Conservation (phyloP, 2,113 vertebrate genomes). For the Lasiurus borealis region DNA sequence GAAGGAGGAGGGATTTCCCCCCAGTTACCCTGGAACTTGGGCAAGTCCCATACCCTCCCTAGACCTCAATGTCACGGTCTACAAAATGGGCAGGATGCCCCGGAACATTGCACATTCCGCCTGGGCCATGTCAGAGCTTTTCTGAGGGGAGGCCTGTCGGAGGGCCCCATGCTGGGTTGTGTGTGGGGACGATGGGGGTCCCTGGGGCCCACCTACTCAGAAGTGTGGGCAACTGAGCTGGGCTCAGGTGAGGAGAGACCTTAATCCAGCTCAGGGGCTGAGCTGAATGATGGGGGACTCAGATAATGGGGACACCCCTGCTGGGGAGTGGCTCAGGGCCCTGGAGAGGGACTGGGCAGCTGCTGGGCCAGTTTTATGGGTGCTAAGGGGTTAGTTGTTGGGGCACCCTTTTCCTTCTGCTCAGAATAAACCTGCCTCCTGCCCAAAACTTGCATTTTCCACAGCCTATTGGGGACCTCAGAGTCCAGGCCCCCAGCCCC, state of each 20-base stretch:
- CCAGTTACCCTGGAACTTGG: background rate
- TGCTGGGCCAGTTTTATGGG: background rate
- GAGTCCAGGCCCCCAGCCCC: background rate
- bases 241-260: background rate
- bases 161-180: rapidly evolving
- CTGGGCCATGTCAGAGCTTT: rapidly evolving
- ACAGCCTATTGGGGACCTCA: background rate
- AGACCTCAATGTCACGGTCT: background rate
- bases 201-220: background rate
- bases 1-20: rapidly evolving
- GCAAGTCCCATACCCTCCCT: background rate
- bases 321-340: background rate
- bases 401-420: background rate
- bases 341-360: background rate
- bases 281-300: background rate
- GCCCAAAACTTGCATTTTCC: background rate
- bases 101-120: rapidly evolving
- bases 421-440: slow-evolving; percentile 33
- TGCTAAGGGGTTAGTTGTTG: rapidly evolving
- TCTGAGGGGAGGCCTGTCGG: background rate
- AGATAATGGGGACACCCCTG: background rate
- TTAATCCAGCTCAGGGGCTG: rapidly evolving
- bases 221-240: background rate
- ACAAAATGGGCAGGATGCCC: background rate
- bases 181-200: no score